phyloP scores from a whole-genome alignment of 2,113 vertebrate genomes.

The Brachyhypopomus gauderio region DNA sequence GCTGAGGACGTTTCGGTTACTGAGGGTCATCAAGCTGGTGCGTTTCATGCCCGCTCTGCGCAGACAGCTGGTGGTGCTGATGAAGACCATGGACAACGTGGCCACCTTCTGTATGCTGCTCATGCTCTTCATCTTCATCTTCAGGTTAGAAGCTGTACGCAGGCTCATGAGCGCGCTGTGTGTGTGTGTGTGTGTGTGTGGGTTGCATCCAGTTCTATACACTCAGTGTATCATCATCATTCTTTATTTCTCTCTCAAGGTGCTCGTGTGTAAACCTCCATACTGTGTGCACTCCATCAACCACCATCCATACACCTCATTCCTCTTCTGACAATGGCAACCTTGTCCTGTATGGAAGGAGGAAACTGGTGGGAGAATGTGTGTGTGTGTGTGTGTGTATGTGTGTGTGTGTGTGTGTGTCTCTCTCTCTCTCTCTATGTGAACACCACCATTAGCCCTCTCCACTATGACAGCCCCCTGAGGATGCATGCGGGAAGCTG shows the following conservation, averaged over 20 bases:
- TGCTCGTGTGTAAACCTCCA: no score
- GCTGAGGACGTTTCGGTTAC: conserved; percentile 91
- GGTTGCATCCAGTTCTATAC: neutral
- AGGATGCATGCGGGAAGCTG: conserved; percentile 20
- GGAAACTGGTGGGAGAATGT: neutral
- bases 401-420: conserved; percentile 1
- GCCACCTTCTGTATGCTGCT: conserved; percentile 99
- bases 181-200: conserved; percentile 1
- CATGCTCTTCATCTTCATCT: conserved; percentile 99
- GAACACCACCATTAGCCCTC: neutral
- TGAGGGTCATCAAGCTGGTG: conserved; percentile 95
- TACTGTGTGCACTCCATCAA: no score
- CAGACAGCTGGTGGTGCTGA: conserved; percentile 94
- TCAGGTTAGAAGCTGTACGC: conserved; percentile 78
- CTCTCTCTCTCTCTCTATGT: no score
- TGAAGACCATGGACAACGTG: conserved; percentile 99
- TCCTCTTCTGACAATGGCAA: neutral
- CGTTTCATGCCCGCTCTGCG: conserved; percentile 96
- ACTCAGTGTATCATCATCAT: neutral
- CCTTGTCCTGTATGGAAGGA: neutral
- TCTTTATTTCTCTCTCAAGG: no score
- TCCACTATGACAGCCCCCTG: conserved; percentile 28
- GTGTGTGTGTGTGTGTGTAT: conserved; percentile 26
- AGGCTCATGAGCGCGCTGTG: no score
- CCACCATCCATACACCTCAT: no score